Evolutionary conservation across 2,888 invertebrate genomes (phyloP).

Genomic region (Subacronicta megacephala): DNA sequence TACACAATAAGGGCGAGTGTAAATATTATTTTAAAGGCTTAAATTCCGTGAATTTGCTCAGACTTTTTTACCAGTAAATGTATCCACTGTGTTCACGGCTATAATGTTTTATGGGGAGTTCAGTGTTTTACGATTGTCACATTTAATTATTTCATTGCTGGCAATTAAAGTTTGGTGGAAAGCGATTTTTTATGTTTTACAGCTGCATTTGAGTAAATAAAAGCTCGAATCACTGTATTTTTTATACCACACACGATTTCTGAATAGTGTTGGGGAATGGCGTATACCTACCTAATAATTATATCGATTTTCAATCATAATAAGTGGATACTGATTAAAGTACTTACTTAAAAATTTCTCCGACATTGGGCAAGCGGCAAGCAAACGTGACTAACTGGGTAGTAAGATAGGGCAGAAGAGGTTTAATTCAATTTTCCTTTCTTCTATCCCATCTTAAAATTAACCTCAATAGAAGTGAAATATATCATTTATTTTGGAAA

Average conservation of each 20-base stretch:
- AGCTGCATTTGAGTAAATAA: constrained; percentile 87
- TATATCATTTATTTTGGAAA: too few relatives aligned
- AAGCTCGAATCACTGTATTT: constrained; percentile 79
- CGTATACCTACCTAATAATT: constrained; percentile 30
- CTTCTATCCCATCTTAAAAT: too few relatives aligned
- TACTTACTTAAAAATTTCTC: neutral
- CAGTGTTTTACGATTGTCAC: constrained; percentile 88
- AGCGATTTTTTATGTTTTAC: constrained; percentile 85
- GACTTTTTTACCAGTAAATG: constrained; percentile 66
- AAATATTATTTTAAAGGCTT: constrained; percentile 46
- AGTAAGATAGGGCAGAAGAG: too few relatives aligned
- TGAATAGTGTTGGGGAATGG: constrained; percentile 73
- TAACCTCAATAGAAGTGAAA: too few relatives aligned
- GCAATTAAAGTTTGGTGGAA: constrained; percentile 88
- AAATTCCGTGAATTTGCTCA: constrained; percentile 52
- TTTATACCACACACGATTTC: constrained; percentile 88
- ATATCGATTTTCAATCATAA: constrained; percentile 41
- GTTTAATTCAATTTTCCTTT: too few relatives aligned
- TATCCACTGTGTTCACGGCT: constrained; percentile 73
- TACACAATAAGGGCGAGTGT: constrained; percentile 33
- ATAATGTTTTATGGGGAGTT: constrained; percentile 82
- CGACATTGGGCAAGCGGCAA: too few relatives aligned
- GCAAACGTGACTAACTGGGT: too few relatives aligned
- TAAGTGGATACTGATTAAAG: constrained; percentile 16
- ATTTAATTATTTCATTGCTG: constrained; percentile 89